phyloP scores from a whole-genome alignment of 1,140 invertebrate genomes.

The Leptinotarsa defecta region DNA sequence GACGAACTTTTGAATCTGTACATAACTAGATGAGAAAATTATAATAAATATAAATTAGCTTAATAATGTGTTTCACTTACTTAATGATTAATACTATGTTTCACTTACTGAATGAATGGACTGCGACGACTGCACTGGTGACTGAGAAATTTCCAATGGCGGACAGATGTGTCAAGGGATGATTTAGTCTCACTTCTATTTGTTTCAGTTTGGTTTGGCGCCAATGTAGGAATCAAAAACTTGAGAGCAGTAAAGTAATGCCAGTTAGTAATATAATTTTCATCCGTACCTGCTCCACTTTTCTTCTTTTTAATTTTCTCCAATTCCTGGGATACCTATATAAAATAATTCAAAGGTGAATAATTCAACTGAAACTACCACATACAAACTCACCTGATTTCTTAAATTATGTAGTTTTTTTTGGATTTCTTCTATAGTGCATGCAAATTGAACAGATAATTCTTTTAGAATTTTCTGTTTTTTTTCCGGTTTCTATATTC shows the following conservation, averaged over 20 bases:
- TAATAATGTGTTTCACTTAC: too few relatives aligned
- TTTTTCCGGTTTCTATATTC: too few relatives aligned
- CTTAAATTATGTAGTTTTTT: not conserved
- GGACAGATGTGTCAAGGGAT: not conserved
- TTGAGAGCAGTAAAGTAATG: not conserved
- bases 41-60: not conserved
- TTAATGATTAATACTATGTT: too few relatives aligned
- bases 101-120: not conserved
- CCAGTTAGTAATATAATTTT: not conserved
- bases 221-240: not conserved
- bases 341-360: not conserved
- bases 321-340: not conserved
- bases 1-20: not conserved
- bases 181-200: not conserved
- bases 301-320: not conserved
- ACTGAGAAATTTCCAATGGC: too few relatives aligned
- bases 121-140: too few relatives aligned
- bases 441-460: too few relatives aligned
- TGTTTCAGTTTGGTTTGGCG: not conserved
- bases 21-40: constrained; percentile 4
- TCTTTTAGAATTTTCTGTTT: too few relatives aligned
- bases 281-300: not conserved
- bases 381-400: constrained; percentile 5
- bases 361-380: not conserved
- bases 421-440: too few relatives aligned